Evolutionary conservation across 2,113 vertebrate genomes (phyloP).

Genomic region (Alligator mississippiensis): DNA sequence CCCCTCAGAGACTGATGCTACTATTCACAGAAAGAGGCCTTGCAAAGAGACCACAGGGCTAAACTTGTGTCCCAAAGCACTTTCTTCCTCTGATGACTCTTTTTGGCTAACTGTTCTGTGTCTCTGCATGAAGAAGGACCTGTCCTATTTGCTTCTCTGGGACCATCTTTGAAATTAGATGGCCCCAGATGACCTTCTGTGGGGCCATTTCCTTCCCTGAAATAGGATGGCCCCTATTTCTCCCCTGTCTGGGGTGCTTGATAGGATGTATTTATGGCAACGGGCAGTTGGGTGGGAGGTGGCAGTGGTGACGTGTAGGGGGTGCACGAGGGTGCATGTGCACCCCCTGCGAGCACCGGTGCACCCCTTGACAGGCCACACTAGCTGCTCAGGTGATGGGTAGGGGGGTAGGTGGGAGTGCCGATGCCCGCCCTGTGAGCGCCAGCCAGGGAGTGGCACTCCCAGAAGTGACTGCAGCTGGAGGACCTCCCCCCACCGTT

Average conservation of each 20-base stretch:
- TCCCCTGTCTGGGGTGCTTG: background rate
- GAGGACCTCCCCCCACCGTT: too few species aligned
- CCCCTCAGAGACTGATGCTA: fast-evolving
- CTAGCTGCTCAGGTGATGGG: too few species aligned
- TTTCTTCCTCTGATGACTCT: background rate
- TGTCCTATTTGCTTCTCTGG: background rate
- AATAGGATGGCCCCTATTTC: background rate
- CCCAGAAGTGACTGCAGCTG: too few species aligned
- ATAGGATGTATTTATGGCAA: fast-evolving
- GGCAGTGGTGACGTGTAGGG: too few species aligned
- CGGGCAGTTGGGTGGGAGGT: background rate
- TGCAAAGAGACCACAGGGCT: background rate
- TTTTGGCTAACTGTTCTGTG: background rate
- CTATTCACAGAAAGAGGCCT: fast-evolving
- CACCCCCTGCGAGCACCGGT: too few species aligned
- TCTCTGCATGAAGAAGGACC: background rate
- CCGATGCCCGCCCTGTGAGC: too few species aligned
- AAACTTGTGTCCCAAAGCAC: background rate
- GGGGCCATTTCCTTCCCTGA: background rate
- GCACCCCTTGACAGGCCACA: too few species aligned
- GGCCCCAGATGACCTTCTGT: background rate
- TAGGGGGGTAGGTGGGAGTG: too few species aligned
- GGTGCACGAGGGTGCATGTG: too few species aligned
- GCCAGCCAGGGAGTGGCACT: too few species aligned
- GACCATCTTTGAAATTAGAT: too few species aligned